Evolutionary conservation across 2,797 vertebrate genomes (phyloP).

Genomic region (Acanthopagrus latus): DNA sequence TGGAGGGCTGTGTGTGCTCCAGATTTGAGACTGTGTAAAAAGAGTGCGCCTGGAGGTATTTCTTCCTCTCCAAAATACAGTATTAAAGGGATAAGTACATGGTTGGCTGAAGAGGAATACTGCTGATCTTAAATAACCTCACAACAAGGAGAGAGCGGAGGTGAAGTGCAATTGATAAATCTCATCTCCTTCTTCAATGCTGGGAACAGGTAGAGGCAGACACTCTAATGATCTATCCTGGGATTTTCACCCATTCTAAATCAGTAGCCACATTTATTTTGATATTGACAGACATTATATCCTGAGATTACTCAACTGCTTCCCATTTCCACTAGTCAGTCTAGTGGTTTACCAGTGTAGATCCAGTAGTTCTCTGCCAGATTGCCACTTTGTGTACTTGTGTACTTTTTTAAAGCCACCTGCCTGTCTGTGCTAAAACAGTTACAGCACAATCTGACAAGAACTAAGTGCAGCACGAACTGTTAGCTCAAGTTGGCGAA

Average conservation of each 20-base stretch:
- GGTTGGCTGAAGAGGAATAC: constrained; percentile 42
- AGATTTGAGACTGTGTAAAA: constrained; percentile 65
- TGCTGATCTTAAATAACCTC: constrained; percentile 51
- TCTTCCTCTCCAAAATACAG: constrained; percentile 49
- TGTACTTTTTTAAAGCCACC: no score
- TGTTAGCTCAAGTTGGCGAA: no score
- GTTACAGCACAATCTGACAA: no score
- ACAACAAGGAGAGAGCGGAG: constrained; percentile 25
- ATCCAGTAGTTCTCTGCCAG: no score
- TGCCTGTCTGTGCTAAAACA: no score
- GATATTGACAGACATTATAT: constrained; percentile 35
- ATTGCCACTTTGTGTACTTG: no score
- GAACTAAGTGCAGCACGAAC: no score
- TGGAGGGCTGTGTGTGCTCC: constrained; percentile 61
- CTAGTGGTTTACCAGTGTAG: no score
- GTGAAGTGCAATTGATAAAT: constrained; percentile 70
- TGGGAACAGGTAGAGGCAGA: constrained; percentile 39
- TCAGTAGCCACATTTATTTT: constrained; percentile 37
- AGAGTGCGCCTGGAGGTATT: constrained; percentile 45
- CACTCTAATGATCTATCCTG: constrained; percentile 66
- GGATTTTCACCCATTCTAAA: constrained; percentile 53
- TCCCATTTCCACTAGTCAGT: constrained; percentile 25
- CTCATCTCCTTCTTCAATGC: constrained; percentile 51
- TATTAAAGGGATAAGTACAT: constrained; percentile 27
- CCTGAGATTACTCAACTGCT: constrained; percentile 6